Conservation (phyloP, 2,797 vertebrate genomes). For the Syndactyla subalaris region DNA sequence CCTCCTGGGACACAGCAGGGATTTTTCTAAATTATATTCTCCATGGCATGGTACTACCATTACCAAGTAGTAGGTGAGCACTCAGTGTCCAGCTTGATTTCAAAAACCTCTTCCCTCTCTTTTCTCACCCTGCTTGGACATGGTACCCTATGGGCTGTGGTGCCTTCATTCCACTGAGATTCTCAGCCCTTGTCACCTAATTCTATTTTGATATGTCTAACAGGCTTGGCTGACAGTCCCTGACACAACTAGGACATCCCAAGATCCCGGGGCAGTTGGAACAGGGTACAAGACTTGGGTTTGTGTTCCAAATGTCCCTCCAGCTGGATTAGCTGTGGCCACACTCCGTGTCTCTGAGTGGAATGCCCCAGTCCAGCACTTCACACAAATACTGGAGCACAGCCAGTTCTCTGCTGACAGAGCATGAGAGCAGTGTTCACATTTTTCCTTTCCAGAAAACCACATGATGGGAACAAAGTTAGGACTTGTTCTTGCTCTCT, state of each 20-base stretch:
- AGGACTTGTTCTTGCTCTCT: neutral
- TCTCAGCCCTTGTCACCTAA: neutral
- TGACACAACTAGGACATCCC: neutral
- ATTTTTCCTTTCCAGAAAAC: neutral
- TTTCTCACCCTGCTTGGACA: neutral
- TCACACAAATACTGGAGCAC: neutral
- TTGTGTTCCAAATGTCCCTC: neutral
- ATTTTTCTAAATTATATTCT: neutral
- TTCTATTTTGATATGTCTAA: neutral
- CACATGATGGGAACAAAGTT: neutral
- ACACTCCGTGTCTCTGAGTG: neutral
- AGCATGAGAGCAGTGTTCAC: neutral
- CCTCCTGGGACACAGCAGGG: neutral
- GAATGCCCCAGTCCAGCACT: neutral
- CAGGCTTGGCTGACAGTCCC: neutral
- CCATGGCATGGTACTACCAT: neutral
- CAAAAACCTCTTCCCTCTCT: neutral
- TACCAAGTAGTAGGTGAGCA: neutral
- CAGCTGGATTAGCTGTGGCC: neutral
- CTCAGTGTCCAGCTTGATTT: neutral
- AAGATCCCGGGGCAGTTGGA: neutral
- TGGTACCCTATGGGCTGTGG: fast-evolving
- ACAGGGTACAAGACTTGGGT: neutral
- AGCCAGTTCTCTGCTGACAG: neutral
- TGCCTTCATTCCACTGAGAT: neutral